Evolutionary conservation across 2,113 vertebrate species (phyloP).

Genomic region (Spea multiplicata): DNA sequence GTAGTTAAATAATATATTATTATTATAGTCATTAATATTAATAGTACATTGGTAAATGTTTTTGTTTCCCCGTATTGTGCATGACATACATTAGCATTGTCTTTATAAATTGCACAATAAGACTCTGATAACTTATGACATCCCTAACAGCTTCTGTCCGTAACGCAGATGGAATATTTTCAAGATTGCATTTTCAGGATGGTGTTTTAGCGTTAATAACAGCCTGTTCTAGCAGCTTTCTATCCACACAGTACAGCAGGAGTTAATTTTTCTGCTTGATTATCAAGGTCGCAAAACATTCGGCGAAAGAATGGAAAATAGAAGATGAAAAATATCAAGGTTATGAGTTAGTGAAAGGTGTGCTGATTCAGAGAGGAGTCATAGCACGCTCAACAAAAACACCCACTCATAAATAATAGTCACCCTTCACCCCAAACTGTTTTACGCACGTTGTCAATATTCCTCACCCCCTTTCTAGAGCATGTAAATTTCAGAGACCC

Average conservation of each 20-base stretch:
- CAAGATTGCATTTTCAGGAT: too few relatives aligned
- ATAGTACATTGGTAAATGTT: too few relatives aligned
- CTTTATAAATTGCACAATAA: too few relatives aligned
- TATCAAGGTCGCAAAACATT: conserved; percentile 7
- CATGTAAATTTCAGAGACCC: not conserved
- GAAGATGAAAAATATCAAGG: conserved; percentile 16
- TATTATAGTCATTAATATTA: too few relatives aligned
- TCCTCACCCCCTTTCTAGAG: not conserved
- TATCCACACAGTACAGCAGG: not conserved
- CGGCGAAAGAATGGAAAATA: not conserved
- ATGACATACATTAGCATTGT: too few relatives aligned
- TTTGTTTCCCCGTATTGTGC: too few relatives aligned
- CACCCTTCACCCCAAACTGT: not conserved
- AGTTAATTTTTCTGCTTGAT: conserved; percentile 13
- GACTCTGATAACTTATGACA: too few relatives aligned
- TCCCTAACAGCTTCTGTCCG: too few relatives aligned
- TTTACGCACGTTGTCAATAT: not conserved
- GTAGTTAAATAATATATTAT: too few relatives aligned
- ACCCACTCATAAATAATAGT: not conserved
- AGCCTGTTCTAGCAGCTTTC: not conserved
- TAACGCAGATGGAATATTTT: too few relatives aligned
- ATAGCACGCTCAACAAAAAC: not conserved
- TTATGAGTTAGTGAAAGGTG: conserved; percentile 8
- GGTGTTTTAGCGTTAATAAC: too few relatives aligned
- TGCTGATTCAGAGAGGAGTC: conserved; percentile 1